Conservation (phyloP, 2,113 vertebrate species). For the Jacana jacana region DNA sequence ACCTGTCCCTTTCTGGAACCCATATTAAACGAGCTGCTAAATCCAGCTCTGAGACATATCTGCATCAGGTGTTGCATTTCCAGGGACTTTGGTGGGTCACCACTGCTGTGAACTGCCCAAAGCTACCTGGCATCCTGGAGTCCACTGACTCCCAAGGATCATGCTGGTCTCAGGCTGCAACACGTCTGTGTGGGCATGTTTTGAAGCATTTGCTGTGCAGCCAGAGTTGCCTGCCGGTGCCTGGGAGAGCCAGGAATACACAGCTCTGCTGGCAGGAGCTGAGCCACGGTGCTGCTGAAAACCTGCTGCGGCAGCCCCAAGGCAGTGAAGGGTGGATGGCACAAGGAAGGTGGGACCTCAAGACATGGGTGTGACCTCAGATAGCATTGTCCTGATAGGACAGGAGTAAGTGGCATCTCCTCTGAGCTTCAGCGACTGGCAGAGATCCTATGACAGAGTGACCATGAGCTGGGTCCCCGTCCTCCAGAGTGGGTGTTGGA, state of each 20-base stretch:
- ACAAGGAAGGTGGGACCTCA: background rate
- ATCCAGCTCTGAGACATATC: background rate
- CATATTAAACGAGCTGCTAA: background rate
- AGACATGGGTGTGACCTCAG: background rate
- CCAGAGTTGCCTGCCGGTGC: accelerated
- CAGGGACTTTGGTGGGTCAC: background rate
- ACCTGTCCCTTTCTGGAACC: background rate
- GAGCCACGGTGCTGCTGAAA: background rate
- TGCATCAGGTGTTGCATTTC: background rate
- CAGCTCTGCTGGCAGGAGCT: accelerated
- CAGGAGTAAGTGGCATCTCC: background rate
- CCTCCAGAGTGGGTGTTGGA: accelerated
- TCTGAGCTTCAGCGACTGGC: background rate
- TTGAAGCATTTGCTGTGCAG: accelerated
- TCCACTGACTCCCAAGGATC: accelerated
- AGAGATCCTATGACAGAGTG: background rate
- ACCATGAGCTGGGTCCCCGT: accelerated
- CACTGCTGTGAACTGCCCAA: background rate
- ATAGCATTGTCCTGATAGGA: background rate
- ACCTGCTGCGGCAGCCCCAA: background rate
- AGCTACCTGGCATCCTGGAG: background rate
- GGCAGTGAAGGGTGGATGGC: accelerated
- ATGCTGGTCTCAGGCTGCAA: background rate
- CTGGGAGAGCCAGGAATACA: accelerated
- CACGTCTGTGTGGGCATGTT: accelerated